These are phyloP conservation scores for Eueremaeus valkanovi DNA, from an alignment of 2,888 invertebrate genomes.

Conservation along the genomic window DNA sequence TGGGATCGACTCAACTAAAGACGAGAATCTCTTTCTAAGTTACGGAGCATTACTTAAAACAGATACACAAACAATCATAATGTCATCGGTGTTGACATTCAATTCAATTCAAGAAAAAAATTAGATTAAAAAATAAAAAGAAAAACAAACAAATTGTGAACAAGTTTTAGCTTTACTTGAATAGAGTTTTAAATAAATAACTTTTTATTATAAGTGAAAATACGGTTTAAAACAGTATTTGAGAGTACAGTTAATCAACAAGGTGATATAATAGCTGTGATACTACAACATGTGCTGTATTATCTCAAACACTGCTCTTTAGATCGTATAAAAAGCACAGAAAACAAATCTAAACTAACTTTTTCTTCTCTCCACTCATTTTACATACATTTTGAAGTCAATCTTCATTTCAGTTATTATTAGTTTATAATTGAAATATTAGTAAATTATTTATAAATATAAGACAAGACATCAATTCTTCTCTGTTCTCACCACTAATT, in stretches of 20 bases:
- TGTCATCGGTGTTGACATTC: constrained; percentile 7
- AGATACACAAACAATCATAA: neutral
- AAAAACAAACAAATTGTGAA: neutral
- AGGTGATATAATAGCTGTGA: constrained; percentile 34
- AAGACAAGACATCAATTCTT: neutral
- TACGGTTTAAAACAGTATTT: constrained; percentile 8
- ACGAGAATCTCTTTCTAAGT: neutral
- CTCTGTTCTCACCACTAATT: neutral
- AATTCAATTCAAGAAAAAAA: neutral
- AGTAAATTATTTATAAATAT: constrained; percentile 4
- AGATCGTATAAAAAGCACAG: neutral
- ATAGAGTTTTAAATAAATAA: neutral
- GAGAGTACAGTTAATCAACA: constrained; percentile 32
- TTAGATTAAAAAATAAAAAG: neutral
- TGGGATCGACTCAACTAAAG: neutral
- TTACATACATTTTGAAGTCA: neutral
- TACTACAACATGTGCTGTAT: constrained; percentile 35
- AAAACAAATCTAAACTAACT: neutral
- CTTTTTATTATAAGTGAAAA: neutral
- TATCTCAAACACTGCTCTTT: neutral
- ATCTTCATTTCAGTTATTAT: neutral
- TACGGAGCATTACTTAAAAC: neutral
- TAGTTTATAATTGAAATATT: neutral
- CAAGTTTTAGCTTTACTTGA: constrained; percentile 25
- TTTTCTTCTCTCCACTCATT: neutral